Base-by-base conservation (phyloP, 2,888 invertebrate genomes). In the Acanthosoma haemorrhoidale region DNA sequence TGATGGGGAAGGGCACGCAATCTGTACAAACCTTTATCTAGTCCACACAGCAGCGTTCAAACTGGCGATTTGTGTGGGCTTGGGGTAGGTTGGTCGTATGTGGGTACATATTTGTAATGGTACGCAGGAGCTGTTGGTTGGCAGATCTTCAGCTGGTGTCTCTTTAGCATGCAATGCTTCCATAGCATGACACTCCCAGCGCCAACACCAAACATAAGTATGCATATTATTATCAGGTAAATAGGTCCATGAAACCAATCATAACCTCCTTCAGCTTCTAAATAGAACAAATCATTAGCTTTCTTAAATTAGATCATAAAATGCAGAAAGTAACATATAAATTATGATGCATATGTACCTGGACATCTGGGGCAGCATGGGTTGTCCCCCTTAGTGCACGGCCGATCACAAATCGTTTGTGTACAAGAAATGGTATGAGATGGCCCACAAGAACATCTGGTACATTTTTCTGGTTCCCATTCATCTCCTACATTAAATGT, bases 401-500 rank as follows among this genome's bases (percentile, higher is more conserved):
- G 68, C 57, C 70, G 57, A 9, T 72, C 71, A 29, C 75, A 75
- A n/a, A 73, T 68, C 15, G 71, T 69, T 59, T 73, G 72, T 9
- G 74, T 74, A 69, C 75, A 75, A 38, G 73, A 70, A 18, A 73
- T 74, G 57, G 72, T 66, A 3, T 72, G 72, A 8, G 68, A 73
- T 41, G 71, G 73, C 9, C 72, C 67, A 59, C 83, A 83, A 34
- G 75, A 76, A 76, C 83, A 83, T 34, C 78, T 78, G 16, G 79
- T 79, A 75, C 83, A 83, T 57, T 79, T 78, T 70, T 80, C 80
- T 71, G 80, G 79, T 71, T 78, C 77, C 82, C 82, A 83, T 16
- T 76, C 74, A 57, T 77, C 77, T 13, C 74, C 76, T n/a, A 72
- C 60, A 21, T 71, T 70, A 68, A 75, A 76, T 5, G 76, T 76